Base-by-base conservation (phyloP, 2,797 vertebrate genomes). In the Ptychadena robeensis region DNA sequence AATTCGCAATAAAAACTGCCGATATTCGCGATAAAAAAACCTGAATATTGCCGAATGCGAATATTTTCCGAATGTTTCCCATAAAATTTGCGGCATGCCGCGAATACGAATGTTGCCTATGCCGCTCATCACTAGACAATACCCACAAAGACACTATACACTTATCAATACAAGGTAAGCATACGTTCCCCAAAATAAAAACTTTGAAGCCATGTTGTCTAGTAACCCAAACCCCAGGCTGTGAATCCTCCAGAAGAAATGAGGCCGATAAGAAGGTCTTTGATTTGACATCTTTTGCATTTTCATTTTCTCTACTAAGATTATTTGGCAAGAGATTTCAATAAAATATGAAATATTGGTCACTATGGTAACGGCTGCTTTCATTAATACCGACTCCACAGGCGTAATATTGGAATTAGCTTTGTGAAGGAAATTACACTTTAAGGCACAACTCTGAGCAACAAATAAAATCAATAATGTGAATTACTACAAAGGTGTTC, bases 241-340 rank as follows among this genome's bases (percentile, higher is more conserved):
- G 44, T 4, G 5, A 53, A 53, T 22, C 22, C 44, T 53, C 44
- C 40, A 15, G 18, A 53, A 53, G 44, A 53, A 53, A 53, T 53
- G 44, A 53, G 44, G 44, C 44, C 10, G 44, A 53, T 53, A 53
- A 22, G 4, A 53, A 53, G 44, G 4, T 53, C 44, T 53, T 53
- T 53, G 18, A 53, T 53, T 22, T 1, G 18, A 22, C 18, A n/a
- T 53, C 15, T 22, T n/a, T 59, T 59, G 32, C 27, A 48, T 57
- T 31, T n/a, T 31, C 69, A 69, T 12, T 2, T 8, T 73, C 82
- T 73, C 79, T 15, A 4, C 72, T 86, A 85, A 44, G 72, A 18
- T 65, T 44, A 77, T 32, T 31, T 7, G 66, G 4, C 77, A 80
- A 31, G 27, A 66, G 1, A 44, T 85, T 22, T 7, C 86, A 2